These are phyloP conservation scores for Nilaparvata lugens DNA, from an alignment of 1,140 invertebrate genomes.

Conservation along the genomic window DNA sequence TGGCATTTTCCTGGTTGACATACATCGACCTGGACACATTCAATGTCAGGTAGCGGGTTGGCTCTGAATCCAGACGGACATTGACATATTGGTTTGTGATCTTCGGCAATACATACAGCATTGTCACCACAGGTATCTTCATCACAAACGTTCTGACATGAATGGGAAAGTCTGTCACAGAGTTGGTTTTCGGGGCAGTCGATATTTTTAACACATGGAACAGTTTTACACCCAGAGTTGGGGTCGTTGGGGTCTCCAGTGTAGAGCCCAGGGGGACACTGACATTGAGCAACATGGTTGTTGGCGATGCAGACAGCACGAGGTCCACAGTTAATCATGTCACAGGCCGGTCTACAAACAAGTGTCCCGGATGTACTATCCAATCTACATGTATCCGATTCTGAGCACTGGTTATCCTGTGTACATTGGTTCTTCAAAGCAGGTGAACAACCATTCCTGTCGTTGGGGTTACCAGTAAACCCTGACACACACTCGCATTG, in stretches of 20 bases:
- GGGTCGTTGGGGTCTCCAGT: conserved; percentile 73
- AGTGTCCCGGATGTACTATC: conserved; percentile 35
- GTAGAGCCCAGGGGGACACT: conserved; percentile 71
- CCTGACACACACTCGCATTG: conserved; percentile 71
- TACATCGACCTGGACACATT: conserved; percentile 54
- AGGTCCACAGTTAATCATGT: conserved; percentile 65
- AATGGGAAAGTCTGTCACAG: conserved; percentile 71
- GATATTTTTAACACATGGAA: conserved; percentile 75
- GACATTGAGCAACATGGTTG: conserved; percentile 79
- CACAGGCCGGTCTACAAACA: conserved; percentile 63
- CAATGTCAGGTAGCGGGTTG: conserved; percentile 70
- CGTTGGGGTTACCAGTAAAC: conserved; percentile 78
- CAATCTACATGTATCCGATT: conserved; percentile 58
- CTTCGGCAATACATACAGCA: conserved; percentile 78
- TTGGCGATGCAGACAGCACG: conserved; percentile 76
- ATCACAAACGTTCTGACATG: conserved; percentile 70
- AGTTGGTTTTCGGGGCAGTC: conserved; percentile 69
- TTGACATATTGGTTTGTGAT: conserved; percentile 69
- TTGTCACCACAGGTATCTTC: conserved; percentile 75
- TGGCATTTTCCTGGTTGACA: conserved; percentile 77
- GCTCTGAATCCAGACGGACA: conserved; percentile 72
- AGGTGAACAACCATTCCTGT: conserved; percentile 70
- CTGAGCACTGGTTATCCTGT: conserved; percentile 69
- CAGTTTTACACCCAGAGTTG: conserved; percentile 57
- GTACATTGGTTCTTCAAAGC: conserved; percentile 60